Base-by-base conservation (phyloP, 2,113 vertebrate genomes). In the Eupsittula cactorum region DNA sequence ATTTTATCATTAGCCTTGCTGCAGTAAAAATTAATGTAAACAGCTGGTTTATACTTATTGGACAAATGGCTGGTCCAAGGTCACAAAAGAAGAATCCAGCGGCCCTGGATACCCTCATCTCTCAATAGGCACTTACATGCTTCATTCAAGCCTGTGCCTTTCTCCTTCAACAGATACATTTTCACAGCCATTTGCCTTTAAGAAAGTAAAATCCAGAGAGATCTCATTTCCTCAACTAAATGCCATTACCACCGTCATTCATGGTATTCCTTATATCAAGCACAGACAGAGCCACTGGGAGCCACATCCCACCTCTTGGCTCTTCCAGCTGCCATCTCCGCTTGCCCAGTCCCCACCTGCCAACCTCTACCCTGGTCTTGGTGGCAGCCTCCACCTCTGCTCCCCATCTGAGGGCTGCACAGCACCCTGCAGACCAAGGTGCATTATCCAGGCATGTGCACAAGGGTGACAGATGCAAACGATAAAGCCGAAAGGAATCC, bases 351-450 rank as follows among this genome's bases (percentile, higher is more conserved):
- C 37, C 24, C 11, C 9, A 10, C 12, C 2, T 21, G 29, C 13
- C 15, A 3, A 6, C 20, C 47, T 75, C 52, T 29, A 31, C 20
- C 44, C 50, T 60, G n/a, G 60, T 16, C 49, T 79, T 31, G 3
- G 0, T 0, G 3, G 27, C 52, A 18, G 65, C 24, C 8, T 47
- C 49, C 46, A 75, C 7, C 11, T 67, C 70, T 49, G 25, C 20
- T 15, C 9, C n/a, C 67, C 47, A 24, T 13, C 23, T 8, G 8
- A 29, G 33, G 18, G 42, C 47, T 7, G 16, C 31, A 24, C 0
- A 1, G 37, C 52, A 70, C 37, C 50, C 16, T 7, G 1, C 0
- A 0, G 69, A 86, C 18, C 2, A 4, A n/a, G 10, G 21, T 0
- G 0, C 1, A 0, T 76, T 41, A 70, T 21, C n/a, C 49, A 59